Percentiles rank a stretch among this genome's conserved stretches.
These are phyloP conservation scores for Episyrphus balteatus DNA, from an alignment of 1,140 invertebrate genomes.

Conservation along the genomic window DNA sequence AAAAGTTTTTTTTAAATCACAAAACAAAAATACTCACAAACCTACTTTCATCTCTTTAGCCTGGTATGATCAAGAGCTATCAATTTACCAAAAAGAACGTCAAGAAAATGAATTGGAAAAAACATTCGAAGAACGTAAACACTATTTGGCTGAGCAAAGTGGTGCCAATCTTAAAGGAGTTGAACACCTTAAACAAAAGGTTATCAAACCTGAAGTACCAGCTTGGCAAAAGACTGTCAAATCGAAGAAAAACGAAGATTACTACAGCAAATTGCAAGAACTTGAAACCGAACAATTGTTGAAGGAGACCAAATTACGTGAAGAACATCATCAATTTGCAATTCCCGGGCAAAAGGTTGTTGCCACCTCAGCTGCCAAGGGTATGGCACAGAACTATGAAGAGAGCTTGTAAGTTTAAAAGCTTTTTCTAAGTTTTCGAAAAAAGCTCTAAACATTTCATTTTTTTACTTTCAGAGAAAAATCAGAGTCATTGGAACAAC, in stretches of 20 bases:
- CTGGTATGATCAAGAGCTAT: slow-evolving; percentile 83
- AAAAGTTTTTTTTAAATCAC: no score
- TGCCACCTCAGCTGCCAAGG: slow-evolving; percentile 63
- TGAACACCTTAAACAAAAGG: slow-evolving; percentile 52
- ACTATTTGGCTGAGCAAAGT: slow-evolving; percentile 50
- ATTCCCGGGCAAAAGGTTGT: slow-evolving; percentile 74
- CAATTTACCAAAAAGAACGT: slow-evolving; percentile 71
- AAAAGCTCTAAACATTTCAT: background rate
- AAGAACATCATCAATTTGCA: slow-evolving; percentile 67
- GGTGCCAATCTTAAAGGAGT: slow-evolving; percentile 48
- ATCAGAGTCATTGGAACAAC: slow-evolving; percentile 42
- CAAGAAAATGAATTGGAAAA: slow-evolving; percentile 74
- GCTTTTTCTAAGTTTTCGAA: slow-evolving; percentile 4
- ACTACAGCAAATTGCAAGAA: slow-evolving; percentile 70
- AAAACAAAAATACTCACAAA: no score
- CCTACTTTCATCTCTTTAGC: slow-evolving; percentile 42
- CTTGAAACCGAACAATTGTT: slow-evolving; percentile 74
- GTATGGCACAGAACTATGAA: slow-evolving; percentile 76
- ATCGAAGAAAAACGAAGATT: slow-evolving; percentile 72
- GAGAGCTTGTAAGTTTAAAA: slow-evolving; percentile 61
- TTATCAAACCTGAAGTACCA: slow-evolving; percentile 56
- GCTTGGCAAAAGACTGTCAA: slow-evolving; percentile 77
- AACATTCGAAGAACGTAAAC: slow-evolving; percentile 74
- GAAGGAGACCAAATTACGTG: slow-evolving; percentile 66
- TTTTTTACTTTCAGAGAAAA: slow-evolving; percentile 41